A percentile compares a stretch with the other conserved stretches of the same genome.
Evolutionary conservation across 2,113 vertebrate species (phyloP).

Genomic region (Otus sunia): DNA sequence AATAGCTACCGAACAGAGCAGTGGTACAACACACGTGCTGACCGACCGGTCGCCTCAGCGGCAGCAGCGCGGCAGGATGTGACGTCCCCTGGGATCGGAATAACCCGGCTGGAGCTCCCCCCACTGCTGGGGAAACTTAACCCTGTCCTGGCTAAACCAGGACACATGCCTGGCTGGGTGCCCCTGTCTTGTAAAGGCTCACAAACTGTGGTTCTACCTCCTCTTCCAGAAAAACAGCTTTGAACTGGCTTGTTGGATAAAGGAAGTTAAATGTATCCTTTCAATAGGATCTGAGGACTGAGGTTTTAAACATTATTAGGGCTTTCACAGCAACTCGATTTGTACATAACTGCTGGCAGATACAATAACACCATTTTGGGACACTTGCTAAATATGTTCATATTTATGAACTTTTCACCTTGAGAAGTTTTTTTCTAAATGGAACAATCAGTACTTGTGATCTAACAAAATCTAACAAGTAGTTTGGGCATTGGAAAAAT

Average conservation of each 20-base stretch:
- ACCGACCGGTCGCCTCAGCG: too few relatives aligned
- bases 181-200: neutral
- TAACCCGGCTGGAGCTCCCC: too few relatives aligned
- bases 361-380: neutral
- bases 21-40: too few relatives aligned
- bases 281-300: neutral
- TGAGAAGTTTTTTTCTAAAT: neutral
- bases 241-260: neutral
- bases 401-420: neutral
- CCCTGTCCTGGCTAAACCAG: too few relatives aligned
- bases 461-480: neutral
- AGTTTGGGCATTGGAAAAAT: neutral
- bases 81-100: too few relatives aligned
- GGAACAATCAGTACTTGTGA: neutral
- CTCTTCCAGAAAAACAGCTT: neutral
- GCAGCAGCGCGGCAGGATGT: too few relatives aligned
- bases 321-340: neutral
- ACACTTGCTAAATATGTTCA: neutral
- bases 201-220: neutral
- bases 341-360: neutral
- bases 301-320: neutral
- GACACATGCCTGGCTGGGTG: neutral
- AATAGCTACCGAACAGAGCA: too few relatives aligned
- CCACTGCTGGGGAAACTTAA: too few relatives aligned
- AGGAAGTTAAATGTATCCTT: neutral